Evolutionary conservation across 2,888 invertebrate genomes (phyloP).

Genomic region (Tenthredo distinguenda): DNA sequence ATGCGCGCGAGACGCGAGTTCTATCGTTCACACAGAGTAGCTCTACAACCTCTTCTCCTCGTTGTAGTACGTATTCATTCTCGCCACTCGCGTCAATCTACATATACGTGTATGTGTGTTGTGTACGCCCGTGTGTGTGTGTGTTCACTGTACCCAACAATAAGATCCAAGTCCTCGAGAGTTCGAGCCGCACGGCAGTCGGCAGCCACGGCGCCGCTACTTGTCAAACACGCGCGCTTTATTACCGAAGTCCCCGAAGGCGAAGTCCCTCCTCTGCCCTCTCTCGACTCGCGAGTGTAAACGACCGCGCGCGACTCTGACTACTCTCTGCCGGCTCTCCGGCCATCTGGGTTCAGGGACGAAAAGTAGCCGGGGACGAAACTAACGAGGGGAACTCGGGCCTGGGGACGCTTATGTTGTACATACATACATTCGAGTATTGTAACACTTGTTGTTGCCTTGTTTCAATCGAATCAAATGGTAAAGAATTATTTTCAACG

Average conservation of each 20-base stretch:
- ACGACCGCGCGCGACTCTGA: slow-evolving; percentile 41
- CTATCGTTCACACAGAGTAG: slow-evolving; percentile 18
- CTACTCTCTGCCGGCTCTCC: slow-evolving; percentile 38
- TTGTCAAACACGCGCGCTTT: slow-evolving; percentile 51
- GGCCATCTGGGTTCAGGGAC: slow-evolving; percentile 53
- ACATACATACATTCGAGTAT: neutral
- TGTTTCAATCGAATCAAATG: neutral
- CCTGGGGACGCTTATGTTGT: neutral
- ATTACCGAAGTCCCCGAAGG: slow-evolving; percentile 42
- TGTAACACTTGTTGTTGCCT: neutral
- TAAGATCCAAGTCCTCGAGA: slow-evolving; percentile 4
- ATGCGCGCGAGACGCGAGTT: slow-evolving; percentile 51
- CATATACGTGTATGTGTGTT: neutral
- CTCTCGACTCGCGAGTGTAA: slow-evolving; percentile 48
- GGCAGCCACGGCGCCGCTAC: slow-evolving; percentile 32
- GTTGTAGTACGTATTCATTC: neutral
- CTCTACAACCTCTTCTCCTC: neutral
- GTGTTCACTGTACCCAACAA: neutral
- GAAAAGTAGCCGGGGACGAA: slow-evolving; percentile 39
- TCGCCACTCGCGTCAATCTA: slow-evolving; percentile 11
- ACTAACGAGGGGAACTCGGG: neutral
- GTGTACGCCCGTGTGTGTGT: neutral
- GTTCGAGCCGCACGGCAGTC: slow-evolving; percentile 30
- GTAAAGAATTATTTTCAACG: neutral
- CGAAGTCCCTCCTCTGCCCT: slow-evolving; percentile 46